A percentile compares a stretch with the other conserved stretches of the same genome.
These are phyloP conservation scores for Troglohyphantes excavatus DNA, from an alignment of 2,888 invertebrate species.

Conservation along the genomic window DNA sequence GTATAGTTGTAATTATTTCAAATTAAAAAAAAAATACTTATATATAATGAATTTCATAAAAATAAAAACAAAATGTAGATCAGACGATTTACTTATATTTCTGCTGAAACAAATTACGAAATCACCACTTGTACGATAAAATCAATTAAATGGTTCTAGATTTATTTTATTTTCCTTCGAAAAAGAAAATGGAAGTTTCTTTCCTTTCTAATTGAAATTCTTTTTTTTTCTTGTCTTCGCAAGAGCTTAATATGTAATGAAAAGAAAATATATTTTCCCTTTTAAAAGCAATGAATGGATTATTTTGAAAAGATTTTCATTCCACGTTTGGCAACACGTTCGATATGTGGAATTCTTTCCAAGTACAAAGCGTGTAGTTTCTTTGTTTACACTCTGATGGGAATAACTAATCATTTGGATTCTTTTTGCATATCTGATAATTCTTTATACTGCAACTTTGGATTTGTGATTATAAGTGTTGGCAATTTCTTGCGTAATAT, in stretches of 20 bases:
- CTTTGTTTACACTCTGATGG: background rate
- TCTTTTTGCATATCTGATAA: no score
- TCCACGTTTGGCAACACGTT: constrained; percentile 10
- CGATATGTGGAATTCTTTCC: background rate
- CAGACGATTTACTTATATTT: background rate
- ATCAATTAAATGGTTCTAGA: constrained; percentile 22
- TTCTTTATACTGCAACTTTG: no score
- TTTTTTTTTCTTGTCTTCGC: background rate
- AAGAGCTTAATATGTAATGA: background rate
- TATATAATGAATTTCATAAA: no score
- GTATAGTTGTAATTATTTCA: no score
- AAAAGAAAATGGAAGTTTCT: constrained; percentile 11
- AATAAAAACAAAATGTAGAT: no score
- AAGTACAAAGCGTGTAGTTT: background rate
- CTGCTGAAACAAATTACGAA: background rate
- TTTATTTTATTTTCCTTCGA: background rate
- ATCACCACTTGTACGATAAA: background rate
- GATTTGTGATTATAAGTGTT: no score
- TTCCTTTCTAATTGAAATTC: background rate
- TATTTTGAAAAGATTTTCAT: background rate
- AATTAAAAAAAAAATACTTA: no score
- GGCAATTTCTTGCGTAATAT: no score
- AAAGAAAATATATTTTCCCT: background rate
- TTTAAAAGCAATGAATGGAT: background rate
- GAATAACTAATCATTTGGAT: background rate